Evolutionary conservation across 2,113 vertebrate species (phyloP).

Genomic region (Octodon degus): DNA sequence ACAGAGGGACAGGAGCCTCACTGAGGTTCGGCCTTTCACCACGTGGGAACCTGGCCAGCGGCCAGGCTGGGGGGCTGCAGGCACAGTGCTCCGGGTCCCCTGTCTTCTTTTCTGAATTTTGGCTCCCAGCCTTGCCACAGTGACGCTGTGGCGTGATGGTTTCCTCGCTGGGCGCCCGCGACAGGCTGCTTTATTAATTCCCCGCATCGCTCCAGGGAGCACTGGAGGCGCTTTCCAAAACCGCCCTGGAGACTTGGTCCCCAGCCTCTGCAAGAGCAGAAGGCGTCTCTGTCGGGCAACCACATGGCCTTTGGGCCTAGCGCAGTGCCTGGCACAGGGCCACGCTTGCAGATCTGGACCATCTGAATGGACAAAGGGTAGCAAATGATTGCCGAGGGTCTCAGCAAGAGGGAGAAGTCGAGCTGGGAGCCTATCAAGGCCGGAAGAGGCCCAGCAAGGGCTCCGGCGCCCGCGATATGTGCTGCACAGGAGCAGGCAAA

Average conservation of each 20-base stretch:
- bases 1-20: neutral
- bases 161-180: neutral
- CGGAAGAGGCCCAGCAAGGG: neutral
- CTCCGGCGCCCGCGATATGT: neutral
- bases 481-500: accelerated
- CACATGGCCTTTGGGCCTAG: neutral
- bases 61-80: neutral
- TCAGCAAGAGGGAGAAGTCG: neutral
- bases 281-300: neutral
- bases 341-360: constrained; percentile 32
- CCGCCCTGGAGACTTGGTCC: neutral
- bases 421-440: neutral
- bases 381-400: neutral
- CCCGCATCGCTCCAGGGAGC: accelerated
- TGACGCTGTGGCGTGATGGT: neutral
- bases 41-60: constrained; percentile 28
- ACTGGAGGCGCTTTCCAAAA: neutral
- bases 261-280: neutral
- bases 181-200: constrained; percentile 2
- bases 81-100: neutral
- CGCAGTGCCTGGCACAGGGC: neutral
- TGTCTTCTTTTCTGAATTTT: neutral
- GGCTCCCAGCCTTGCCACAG: neutral
- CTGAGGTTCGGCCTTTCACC: neutral
- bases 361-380: constrained; percentile 17